A percentile compares a stretch with the other conserved stretches of the same genome.
Conservation (phyloP, 2,888 invertebrate genomes). For the Trichogramma dendrolimi region DNA sequence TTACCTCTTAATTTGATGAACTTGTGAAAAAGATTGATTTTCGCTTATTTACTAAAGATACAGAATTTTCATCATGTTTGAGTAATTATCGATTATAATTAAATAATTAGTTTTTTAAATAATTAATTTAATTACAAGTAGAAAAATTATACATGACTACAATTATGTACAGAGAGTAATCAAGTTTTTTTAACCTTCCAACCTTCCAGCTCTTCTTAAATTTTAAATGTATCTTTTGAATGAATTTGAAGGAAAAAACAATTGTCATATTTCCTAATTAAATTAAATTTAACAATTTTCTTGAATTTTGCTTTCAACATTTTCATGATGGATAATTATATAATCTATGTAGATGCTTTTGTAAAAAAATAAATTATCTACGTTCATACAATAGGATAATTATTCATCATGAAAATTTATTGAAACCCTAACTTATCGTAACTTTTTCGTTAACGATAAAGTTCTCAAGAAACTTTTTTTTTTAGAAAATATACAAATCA, state of each 20-base stretch:
- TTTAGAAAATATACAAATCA: conserved; percentile 15
- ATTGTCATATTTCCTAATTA: no score
- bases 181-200: conserved; percentile 14
- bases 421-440: conserved; percentile 6
- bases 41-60: conserved; percentile 25
- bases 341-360: no score
- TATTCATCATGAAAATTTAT: no score
- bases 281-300: no score
- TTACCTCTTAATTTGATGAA: conserved; percentile 19
- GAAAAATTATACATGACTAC: not conserved
- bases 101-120: not conserved
- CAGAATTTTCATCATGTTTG: conserved; percentile 21
- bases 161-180: conserved; percentile 25
- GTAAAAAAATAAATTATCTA: no score
- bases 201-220: conserved; percentile 13
- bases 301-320: no score
- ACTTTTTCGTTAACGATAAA: conserved; percentile 8
- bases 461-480: conserved; percentile 17
- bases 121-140: conserved; percentile 14
- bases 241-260: conserved; percentile 1
- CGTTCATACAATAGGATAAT: no score
- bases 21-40: conserved; percentile 21
- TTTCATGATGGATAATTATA: no score
- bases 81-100: conserved; percentile 25
- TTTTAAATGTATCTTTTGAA: conserved; percentile 18